Base-by-base conservation (phyloP, 1,140 invertebrate genomes). In the Cylas formicarius region DNA sequence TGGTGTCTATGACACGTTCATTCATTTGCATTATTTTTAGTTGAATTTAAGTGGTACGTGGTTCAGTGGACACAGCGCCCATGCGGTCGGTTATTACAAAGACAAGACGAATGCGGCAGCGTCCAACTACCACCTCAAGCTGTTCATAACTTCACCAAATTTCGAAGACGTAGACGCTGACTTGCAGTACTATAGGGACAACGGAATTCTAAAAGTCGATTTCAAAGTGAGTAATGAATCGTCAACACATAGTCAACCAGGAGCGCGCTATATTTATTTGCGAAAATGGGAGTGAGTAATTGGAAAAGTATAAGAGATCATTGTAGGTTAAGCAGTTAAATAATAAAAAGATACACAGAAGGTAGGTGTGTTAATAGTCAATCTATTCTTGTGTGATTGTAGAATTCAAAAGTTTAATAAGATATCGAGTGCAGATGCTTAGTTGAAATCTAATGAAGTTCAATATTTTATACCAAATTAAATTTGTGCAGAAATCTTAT, bases 31-130 rank as follows among this genome's bases (percentile, higher is more conserved):
- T 44, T 23, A 37, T 19, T 31, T 37, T 22, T 32, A 82, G 68
- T 59, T 86, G 4, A 78, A 82, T 27, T 69, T 84, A 20, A 67
- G 73, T 3, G 82, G 81, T 0, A 73, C 78, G 0, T 87, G 84
- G 84, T 87, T 89, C 56, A 85, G 81, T 41, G 82, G 82, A 2
- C 78, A 84, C 36, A 83, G 79, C 26, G 69, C 82, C 18, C 75
- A 74, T 3, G 66, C 78, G 0, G 73, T 74, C 27, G 84, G 82
- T 1, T 70, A 76, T 4, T 89, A 86, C 53, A 74, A 78, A 34
- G 83, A 87, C 57, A 73, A 72, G 51, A 84, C 81, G 0, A 75
- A 74, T 3, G 64, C 70, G 0, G 69, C 73, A 5, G 60, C 76
- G 36, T 71, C 73, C 0, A 75, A 75, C 44, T 77, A 84, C 41